Evolutionary conservation across 2,113 vertebrate genomes (phyloP).

Genomic region (Centropus bengalensis): DNA sequence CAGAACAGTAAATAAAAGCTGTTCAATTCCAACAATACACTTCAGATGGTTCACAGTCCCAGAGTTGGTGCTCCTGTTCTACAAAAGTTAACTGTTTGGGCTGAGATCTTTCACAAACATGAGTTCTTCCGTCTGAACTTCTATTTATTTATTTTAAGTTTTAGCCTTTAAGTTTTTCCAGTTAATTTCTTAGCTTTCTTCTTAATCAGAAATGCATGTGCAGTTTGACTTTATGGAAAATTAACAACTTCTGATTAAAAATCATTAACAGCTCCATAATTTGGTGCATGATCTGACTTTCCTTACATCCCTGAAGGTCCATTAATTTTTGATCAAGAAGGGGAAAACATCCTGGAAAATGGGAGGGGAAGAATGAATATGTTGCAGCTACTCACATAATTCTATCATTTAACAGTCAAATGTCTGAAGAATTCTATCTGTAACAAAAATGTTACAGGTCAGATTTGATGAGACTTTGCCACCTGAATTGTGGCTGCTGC

Average conservation of each 20-base stretch:
- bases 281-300: not conserved
- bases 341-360: not conserved
- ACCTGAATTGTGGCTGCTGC: not conserved
- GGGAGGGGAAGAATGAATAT: not conserved
- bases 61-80: not conserved
- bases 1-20: not conserved
- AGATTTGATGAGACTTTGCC: not conserved
- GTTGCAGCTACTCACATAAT: not conserved
- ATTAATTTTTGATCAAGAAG: not conserved
- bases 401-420: not conserved
- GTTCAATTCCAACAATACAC: not conserved
- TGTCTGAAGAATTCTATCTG: not conserved
- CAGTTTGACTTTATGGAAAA: not conserved
- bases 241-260: not conserved
- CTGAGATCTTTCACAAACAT: not conserved
- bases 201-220: not conserved
- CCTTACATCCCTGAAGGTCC: not conserved
- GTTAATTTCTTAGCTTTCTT: not conserved
- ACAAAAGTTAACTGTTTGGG: not conserved
- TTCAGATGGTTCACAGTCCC: not conserved
- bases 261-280: not conserved
- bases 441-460: not conserved
- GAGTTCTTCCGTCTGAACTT: not conserved
- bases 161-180: not conserved
- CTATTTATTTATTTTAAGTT: not conserved